A percentile compares a stretch with the other conserved stretches of the same genome.
These are phyloP conservation scores for Pituophis catenifer DNA, from an alignment of 2,113 vertebrate genomes.

Conservation along the genomic window DNA sequence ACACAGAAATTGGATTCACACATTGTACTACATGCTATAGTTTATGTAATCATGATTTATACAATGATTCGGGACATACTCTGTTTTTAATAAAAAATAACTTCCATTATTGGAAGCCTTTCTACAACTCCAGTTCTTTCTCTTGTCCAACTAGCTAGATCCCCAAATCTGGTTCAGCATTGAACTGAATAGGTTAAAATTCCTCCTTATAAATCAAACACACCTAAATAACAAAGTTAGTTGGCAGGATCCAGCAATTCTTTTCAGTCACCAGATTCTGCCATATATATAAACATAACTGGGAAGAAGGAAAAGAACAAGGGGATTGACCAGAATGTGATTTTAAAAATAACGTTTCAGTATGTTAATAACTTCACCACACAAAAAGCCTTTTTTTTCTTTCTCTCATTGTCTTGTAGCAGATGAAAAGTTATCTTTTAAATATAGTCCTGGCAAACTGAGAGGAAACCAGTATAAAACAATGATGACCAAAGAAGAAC, in stretches of 20 bases:
- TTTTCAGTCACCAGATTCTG: not conserved
- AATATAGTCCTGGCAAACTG: constrained; percentile 80
- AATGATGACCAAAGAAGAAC: constrained; percentile 87
- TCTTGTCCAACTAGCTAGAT: not conserved
- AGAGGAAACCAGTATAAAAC: constrained; percentile 81
- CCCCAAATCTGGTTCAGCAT: not conserved
- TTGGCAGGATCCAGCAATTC: not conserved
- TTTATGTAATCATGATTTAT: not conserved
- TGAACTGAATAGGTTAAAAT: not conserved
- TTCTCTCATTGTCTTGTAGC: constrained; percentile 52
- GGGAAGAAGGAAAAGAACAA: not conserved
- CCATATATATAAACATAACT: not conserved
- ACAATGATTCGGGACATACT: not conserved
- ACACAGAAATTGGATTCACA: not conserved
- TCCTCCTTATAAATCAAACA: not conserved
- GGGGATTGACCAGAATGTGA: not conserved
- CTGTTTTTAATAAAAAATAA: not conserved
- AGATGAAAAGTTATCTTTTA: constrained; percentile 71
- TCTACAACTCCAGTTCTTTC: not conserved
- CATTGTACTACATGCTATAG: not conserved
- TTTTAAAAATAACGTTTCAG: not conserved
- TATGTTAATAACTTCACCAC: not conserved
- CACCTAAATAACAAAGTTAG: not conserved
- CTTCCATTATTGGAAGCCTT: not conserved
- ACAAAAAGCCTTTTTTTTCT: not conserved